These are phyloP conservation scores for Drosophila atroscutellata DNA, from an alignment of 2,888 invertebrate genomes.

Conservation along the genomic window DNA sequence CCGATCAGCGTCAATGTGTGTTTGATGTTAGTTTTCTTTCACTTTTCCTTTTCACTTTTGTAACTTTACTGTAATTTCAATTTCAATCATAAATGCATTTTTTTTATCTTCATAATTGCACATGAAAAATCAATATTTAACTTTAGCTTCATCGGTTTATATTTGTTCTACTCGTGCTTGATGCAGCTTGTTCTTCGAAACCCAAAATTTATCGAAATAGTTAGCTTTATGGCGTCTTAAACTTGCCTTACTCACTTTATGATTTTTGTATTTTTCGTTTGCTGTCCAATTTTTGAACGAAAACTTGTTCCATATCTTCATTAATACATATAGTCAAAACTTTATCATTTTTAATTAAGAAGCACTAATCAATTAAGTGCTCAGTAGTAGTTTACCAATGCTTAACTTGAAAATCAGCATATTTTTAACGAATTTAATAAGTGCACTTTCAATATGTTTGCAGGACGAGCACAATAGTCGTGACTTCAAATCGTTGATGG, in stretches of 20 bases:
- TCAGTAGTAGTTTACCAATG: not conserved
- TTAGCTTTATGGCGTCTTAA: not conserved
- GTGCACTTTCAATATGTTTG: slow-evolving; percentile 1
- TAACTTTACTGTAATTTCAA: not conserved
- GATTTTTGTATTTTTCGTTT: not conserved
- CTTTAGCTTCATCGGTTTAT: not conserved
- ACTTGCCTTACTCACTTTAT: not conserved
- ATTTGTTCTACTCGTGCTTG: not conserved
- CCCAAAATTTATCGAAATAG: not conserved
- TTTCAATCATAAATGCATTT: not conserved
- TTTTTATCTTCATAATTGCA: not conserved
- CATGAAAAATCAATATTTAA: not conserved
- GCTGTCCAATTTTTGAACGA: not conserved
- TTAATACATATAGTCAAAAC: not conserved
- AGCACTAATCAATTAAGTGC: not conserved
- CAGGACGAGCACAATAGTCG: slow-evolving; percentile 79
- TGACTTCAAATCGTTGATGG: slow-evolving; percentile 78
- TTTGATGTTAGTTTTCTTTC: slow-evolving; percentile 74
- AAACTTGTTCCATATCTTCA: not conserved
- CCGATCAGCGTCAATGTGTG: slow-evolving; percentile 76
- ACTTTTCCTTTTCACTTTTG: not conserved
- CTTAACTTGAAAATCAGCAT: not conserved
- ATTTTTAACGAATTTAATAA: not conserved
- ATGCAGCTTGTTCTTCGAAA: not conserved
- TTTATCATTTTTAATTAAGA: not conserved